These are phyloP conservation scores for Diarsia mendica DNA, from an alignment of 2,888 invertebrate genomes.

Conservation along the genomic window DNA sequence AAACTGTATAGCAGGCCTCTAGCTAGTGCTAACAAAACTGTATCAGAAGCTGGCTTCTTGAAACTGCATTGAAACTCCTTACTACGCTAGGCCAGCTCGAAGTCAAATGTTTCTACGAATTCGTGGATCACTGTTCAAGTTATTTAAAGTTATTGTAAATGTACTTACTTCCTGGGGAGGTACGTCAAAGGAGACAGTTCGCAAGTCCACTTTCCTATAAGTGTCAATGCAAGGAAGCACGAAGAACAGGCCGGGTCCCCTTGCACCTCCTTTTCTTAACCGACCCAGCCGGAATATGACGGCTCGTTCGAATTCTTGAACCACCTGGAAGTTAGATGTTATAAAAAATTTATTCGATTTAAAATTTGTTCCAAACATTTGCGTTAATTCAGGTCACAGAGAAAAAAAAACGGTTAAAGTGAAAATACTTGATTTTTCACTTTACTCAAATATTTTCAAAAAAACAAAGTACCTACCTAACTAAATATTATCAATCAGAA, in stretches of 20 bases:
- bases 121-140: neutral
- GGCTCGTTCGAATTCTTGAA: constrained; percentile 96
- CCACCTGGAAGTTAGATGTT: constrained; percentile 89
- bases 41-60: neutral
- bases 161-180: constrained; percentile 97
- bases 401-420: neutral
- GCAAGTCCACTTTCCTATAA: constrained; percentile 97
- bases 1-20: neutral
- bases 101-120: neutral
- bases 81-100: neutral
- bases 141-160: neutral
- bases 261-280: constrained; percentile 93
- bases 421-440: neutral
- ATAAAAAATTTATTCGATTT: neutral
- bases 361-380: neutral
- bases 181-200: constrained; percentile 98
- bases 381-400: neutral
- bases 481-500: neutral
- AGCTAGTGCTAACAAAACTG: neutral
- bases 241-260: constrained; percentile 98
- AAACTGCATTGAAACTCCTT: neutral
- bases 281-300: constrained; percentile 97
- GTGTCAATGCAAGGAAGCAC: constrained; percentile 98
- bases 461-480: neutral
- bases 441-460: neutral